phyloP scores from a whole-genome alignment of 2,113 vertebrate species.

The Sinocyclocheilus anophthalmus region DNA sequence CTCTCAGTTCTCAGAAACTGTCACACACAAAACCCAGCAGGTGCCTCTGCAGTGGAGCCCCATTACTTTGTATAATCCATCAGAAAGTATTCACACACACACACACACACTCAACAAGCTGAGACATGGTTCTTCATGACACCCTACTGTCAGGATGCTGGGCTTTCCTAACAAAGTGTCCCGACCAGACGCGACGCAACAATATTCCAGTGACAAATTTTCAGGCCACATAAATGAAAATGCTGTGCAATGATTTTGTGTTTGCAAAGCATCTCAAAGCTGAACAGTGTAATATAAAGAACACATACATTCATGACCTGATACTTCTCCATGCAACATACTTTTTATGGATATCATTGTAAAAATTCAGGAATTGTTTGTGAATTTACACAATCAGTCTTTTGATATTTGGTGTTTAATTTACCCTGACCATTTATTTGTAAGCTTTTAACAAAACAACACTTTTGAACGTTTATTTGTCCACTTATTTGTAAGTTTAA shows the following conservation, averaged over 20 bases:
- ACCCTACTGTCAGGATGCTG: slow-evolving; percentile 23
- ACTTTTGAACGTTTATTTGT: neutral
- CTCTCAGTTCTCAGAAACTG: slow-evolving; percentile 46
- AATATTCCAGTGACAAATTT: neutral
- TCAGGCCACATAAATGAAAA: neutral
- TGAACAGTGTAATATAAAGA: too few relatives aligned
- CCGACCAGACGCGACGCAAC: neutral
- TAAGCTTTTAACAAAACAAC: too few relatives aligned
- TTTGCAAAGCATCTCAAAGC: too few relatives aligned
- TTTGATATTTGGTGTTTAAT: too few relatives aligned
- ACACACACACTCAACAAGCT: neutral
- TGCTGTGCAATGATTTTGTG: neutral
- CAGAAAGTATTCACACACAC: neutral
- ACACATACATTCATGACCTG: too few relatives aligned
- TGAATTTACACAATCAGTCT: neutral
- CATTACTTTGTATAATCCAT: slow-evolving; percentile 37
- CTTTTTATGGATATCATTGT: neutral
- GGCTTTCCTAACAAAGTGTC: slow-evolving; percentile 28
- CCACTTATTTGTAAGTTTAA: too few relatives aligned
- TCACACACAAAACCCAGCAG: slow-evolving; percentile 40
- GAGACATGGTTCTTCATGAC: slow-evolving; percentile 25
- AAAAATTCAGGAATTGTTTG: neutral
- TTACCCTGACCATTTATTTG: too few relatives aligned
- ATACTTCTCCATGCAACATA: too few relatives aligned
- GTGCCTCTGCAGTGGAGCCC: slow-evolving; percentile 26